Evolutionary conservation across 2,888 invertebrate species (phyloP).

Genomic region (Metalampra italica): DNA sequence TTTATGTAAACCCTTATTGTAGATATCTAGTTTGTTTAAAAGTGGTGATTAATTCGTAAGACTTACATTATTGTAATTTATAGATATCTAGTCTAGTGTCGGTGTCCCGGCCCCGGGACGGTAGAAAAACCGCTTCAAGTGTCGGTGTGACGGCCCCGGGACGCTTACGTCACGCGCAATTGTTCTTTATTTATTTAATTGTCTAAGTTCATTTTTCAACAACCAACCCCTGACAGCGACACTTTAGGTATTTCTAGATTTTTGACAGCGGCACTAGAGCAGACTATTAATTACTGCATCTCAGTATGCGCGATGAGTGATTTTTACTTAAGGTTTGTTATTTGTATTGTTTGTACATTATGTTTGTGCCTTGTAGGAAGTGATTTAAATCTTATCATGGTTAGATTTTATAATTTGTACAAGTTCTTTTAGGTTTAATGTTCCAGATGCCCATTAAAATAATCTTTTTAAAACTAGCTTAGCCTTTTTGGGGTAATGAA

Average conservation of each 20-base stretch:
- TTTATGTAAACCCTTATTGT: too few relatives aligned
- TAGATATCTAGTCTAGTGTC: slow-evolving; percentile 20
- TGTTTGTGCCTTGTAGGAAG: slow-evolving; percentile 58
- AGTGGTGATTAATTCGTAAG: slow-evolving; percentile 17
- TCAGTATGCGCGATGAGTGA: slow-evolving; percentile 34
- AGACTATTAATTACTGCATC: slow-evolving; percentile 39
- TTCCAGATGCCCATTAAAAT: slow-evolving; percentile 30
- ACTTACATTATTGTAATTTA: too few relatives aligned
- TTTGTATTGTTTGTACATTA: slow-evolving; percentile 16
- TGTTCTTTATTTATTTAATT: too few relatives aligned
- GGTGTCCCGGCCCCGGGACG: too few relatives aligned
- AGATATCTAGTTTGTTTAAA: slow-evolving; percentile 15
- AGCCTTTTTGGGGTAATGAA: slow-evolving; percentile 7
- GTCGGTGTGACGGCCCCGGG: too few relatives aligned
- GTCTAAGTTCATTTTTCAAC: too few relatives aligned
- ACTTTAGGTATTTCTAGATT: too few relatives aligned
- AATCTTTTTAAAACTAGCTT: neutral
- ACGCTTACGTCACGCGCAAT: too few relatives aligned
- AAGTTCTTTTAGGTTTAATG: slow-evolving; percentile 20
- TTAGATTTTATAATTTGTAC: slow-evolving; percentile 24
- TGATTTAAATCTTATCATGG: slow-evolving; percentile 28
- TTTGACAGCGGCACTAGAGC: too few relatives aligned
- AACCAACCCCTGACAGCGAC: too few relatives aligned
- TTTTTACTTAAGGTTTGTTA: slow-evolving; percentile 14
- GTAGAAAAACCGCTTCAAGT: too few relatives aligned